phyloP scores from a whole-genome alignment of 1,140 invertebrate genomes.

The Caligus rogercresseyi region DNA sequence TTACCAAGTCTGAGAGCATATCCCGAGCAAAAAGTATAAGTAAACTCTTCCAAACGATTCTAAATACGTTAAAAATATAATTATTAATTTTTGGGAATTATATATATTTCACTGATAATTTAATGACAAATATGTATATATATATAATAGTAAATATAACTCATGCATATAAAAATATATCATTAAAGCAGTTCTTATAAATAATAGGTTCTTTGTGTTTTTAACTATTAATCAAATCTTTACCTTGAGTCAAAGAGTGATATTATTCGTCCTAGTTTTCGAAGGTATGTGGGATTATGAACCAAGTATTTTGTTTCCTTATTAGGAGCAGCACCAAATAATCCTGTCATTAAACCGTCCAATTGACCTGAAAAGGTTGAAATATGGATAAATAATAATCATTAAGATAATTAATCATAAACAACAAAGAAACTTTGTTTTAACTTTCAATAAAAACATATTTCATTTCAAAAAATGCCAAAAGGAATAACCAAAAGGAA shows the following conservation, averaged over 20 bases:
- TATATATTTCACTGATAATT: no score
- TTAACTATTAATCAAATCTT: neutral
- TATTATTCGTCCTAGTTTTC: neutral
- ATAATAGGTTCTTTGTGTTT: no score
- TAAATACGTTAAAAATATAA: neutral
- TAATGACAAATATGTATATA: no score
- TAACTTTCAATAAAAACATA: no score
- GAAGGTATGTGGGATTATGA: neutral
- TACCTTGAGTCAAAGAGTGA: neutral
- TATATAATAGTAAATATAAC: no score
- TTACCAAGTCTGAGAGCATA: slow-evolving; percentile 3
- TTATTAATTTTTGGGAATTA: neutral
- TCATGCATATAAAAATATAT: no score
- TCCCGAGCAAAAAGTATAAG: neutral
- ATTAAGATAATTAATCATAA: no score
- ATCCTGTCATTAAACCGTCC: neutral
- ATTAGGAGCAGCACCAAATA: neutral
- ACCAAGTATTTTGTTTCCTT: neutral
- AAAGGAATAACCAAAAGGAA: no score
- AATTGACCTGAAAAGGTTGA: neutral
- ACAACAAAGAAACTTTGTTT: no score
- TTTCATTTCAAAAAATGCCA: no score
- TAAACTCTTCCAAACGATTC: slow-evolving; percentile 12
- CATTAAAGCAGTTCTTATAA: no score
- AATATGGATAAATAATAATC: no score